Evolutionary conservation across 2,888 invertebrate genomes (phyloP).

Genomic region (Theristus sp.): DNA sequence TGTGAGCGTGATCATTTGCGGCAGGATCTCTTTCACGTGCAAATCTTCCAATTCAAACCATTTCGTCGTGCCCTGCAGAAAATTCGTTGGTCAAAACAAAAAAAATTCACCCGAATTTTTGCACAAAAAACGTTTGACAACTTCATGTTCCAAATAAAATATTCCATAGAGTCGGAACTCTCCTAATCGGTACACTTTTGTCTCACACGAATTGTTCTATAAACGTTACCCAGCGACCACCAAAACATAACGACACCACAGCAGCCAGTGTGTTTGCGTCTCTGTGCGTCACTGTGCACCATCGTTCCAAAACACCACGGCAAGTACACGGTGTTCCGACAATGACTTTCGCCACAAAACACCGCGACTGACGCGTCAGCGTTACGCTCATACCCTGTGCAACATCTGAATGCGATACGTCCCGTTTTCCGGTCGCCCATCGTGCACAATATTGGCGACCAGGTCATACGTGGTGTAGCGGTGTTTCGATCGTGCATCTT

Average conservation of each 20-base stretch:
- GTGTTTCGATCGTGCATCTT: slow-evolving; percentile 47
- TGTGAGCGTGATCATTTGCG: slow-evolving; percentile 97
- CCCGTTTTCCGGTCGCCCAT: slow-evolving; percentile 69
- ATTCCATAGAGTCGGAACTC: too few species aligned
- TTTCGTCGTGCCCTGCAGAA: slow-evolving; percentile 40
- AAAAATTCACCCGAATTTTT: too few species aligned
- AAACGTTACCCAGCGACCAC: too few species aligned
- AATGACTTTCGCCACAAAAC: not conserved
- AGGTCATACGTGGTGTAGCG: slow-evolving; percentile 75
- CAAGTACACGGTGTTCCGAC: too few species aligned
- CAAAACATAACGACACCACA: too few species aligned
- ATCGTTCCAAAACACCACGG: too few species aligned
- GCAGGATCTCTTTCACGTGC: slow-evolving; percentile 89
- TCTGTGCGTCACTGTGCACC: too few species aligned
- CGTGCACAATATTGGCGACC: slow-evolving; percentile 96
- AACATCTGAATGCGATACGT: slow-evolving; percentile 82
- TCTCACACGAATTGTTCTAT: not conserved
- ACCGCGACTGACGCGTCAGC: too few species aligned
- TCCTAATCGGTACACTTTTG: not conserved
- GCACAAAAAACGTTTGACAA: not conserved
- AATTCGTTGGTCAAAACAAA: not conserved
- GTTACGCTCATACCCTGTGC: slow-evolving; percentile 42
- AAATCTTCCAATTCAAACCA: slow-evolving; percentile 84
- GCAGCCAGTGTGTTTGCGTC: too few species aligned
- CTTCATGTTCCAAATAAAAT: too few species aligned